phyloP scores from a whole-genome alignment of 2,113 vertebrate genomes.

The Psilopogon haemacephalus region DNA sequence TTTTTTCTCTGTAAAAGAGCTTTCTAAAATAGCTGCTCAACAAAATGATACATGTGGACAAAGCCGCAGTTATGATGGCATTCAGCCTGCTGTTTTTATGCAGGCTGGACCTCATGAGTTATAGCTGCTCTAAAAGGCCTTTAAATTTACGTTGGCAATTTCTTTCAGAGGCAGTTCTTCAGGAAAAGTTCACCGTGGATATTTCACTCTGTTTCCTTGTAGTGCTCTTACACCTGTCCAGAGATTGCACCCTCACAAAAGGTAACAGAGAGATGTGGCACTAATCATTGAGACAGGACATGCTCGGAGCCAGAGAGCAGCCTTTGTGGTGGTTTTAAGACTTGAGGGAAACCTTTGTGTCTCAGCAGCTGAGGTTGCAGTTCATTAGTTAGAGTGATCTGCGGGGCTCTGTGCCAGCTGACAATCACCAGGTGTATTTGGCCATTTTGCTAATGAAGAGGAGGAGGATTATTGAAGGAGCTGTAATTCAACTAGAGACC shows the following conservation, averaged over 20 bases:
- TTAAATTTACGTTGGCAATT: not conserved
- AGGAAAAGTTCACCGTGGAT: not conserved
- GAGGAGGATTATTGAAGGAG: slow-evolving; percentile 37
- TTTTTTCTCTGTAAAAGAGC: not conserved
- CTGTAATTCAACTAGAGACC: not conserved
- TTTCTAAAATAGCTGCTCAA: not conserved
- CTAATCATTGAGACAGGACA: accelerated
- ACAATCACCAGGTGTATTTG: slow-evolving; percentile 23
- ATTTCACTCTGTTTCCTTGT: not conserved
- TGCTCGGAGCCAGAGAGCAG: not conserved
- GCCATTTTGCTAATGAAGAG: slow-evolving; percentile 48
- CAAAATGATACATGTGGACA: not conserved
- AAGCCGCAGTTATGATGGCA: not conserved
- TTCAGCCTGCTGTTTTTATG: not conserved
- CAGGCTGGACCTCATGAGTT: not conserved
- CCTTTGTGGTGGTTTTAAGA: not conserved
- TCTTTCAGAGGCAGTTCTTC: not conserved
- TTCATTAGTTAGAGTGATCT: slow-evolving; percentile 42
- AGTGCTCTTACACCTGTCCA: not conserved
- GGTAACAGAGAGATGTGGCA: not conserved
- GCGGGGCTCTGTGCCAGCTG: slow-evolving; percentile 39
- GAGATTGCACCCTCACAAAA: not conserved
- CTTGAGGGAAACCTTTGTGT: not conserved
- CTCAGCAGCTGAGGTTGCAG: not conserved
- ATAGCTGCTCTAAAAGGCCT: not conserved